Evolutionary conservation across 2,797 vertebrate genomes (phyloP).

Genomic region (Rhodeus uyekii): DNA sequence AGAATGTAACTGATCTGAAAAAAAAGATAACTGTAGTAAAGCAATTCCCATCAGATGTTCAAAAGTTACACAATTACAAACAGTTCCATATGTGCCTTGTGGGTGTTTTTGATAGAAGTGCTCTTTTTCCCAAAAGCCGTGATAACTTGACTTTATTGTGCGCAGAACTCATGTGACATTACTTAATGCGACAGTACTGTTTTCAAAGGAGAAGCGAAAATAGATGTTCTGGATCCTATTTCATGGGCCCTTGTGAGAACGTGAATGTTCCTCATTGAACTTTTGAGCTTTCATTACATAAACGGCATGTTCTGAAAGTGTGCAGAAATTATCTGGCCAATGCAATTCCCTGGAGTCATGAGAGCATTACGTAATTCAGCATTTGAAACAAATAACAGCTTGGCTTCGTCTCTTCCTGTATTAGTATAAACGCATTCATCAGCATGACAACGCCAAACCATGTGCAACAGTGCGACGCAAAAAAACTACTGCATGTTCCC

Average conservation of each 20-base stretch:
- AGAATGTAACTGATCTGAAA: neutral
- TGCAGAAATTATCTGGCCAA: slow-evolving; percentile 29
- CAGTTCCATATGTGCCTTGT: neutral
- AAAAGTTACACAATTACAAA: neutral
- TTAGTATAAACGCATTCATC: neutral
- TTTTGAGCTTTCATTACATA: slow-evolving; percentile 40
- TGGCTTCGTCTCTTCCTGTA: slow-evolving; percentile 9
- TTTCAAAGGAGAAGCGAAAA: slow-evolving; percentile 40
- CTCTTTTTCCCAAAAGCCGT: neutral
- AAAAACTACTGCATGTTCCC: neutral
- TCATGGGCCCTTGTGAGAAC: slow-evolving; percentile 3
- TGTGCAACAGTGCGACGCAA: neutral
- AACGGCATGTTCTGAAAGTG: slow-evolving; percentile 40
- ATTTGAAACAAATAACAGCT: slow-evolving; percentile 46
- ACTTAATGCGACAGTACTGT: neutral
- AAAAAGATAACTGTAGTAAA: neutral
- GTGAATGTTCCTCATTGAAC: slow-evolving; percentile 6
- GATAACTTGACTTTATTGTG: neutral
- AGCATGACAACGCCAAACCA: neutral
- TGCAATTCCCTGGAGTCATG: slow-evolving; percentile 28
- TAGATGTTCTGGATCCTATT: slow-evolving; percentile 34
- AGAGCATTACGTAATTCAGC: slow-evolving; percentile 27
- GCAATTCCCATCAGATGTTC: neutral
- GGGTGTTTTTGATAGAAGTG: neutral
- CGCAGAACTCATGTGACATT: neutral